Evolutionary conservation across 2,797 vertebrate genomes (phyloP).

Genomic region (Triplophysa yarkandensis): DNA sequence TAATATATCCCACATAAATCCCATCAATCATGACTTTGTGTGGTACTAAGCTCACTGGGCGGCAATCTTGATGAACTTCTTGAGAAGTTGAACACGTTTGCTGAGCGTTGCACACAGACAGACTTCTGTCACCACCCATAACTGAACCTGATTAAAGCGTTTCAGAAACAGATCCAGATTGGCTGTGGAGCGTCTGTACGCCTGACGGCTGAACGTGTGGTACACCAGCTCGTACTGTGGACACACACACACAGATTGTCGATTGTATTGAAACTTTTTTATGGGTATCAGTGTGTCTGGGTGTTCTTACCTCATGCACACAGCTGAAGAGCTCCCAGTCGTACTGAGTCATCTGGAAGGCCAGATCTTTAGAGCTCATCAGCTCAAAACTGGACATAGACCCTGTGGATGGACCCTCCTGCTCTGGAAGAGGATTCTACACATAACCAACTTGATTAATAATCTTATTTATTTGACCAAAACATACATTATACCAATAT

Average conservation of each 20-base stretch:
- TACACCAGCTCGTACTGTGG: slow-evolving; percentile 92
- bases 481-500: too few relatives aligned
- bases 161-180: slow-evolving; percentile 95
- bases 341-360: slow-evolving; percentile 95
- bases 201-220: slow-evolving; percentile 94
- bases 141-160: slow-evolving; percentile 97
- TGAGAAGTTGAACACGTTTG: slow-evolving; percentile 96
- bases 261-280: neutral
- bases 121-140: slow-evolving; percentile 97
- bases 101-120: slow-evolving; percentile 94
- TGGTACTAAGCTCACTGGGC: slow-evolving; percentile 87
- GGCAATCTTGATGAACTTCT: slow-evolving; percentile 99
- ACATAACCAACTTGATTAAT: neutral
- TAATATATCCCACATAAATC: too few relatives aligned
- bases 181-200: slow-evolving; percentile 91
- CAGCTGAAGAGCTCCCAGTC: slow-evolving; percentile 99
- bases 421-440: slow-evolving; percentile 89
- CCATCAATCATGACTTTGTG: neutral
- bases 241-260: slow-evolving; percentile 16
- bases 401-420: slow-evolving; percentile 91
- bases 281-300: neutral
- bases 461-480: neutral
- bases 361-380: slow-evolving; percentile 98
- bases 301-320: slow-evolving; percentile 88
- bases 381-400: slow-evolving; percentile 95